These are phyloP conservation scores for Falco berigora DNA, from an alignment of 2,797 vertebrate genomes.

Conservation along the genomic window DNA sequence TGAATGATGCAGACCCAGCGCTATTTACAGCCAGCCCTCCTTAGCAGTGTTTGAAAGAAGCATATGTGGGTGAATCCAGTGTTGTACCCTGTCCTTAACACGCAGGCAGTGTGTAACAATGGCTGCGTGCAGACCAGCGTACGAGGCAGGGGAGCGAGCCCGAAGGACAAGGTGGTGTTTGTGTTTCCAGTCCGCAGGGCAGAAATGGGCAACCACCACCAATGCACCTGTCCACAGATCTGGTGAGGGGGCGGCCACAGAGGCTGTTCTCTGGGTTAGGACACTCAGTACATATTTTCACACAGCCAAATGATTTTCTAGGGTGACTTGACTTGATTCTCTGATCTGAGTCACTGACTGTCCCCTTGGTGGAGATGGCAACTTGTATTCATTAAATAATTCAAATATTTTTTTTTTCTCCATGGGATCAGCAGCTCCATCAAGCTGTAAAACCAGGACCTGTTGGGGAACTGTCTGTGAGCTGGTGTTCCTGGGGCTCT, in stretches of 20 bases:
- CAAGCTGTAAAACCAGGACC: not conserved
- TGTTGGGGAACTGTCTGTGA: not conserved
- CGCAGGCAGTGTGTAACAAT: fast-evolving
- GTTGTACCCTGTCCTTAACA: not conserved
- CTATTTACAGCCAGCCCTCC: not conserved
- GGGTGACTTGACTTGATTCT: not conserved
- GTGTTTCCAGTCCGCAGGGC: not conserved
- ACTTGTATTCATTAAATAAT: not conserved
- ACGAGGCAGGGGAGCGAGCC: not conserved
- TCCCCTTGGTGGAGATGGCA: not conserved
- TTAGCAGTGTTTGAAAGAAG: not conserved
- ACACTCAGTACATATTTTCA: fast-evolving
- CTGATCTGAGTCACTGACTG: not conserved
- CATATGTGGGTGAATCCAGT: no score
- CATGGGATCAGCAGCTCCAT: not conserved
- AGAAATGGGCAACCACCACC: not conserved
- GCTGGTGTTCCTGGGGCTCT: not conserved
- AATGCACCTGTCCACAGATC: not conserved
- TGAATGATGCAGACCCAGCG: not conserved
- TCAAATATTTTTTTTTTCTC: not conserved
- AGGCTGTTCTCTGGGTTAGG: no score
- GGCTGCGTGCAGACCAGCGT: not conserved
- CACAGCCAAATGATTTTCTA: not conserved
- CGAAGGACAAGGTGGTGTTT: no score
- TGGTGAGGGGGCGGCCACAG: not conserved